phyloP scores from a whole-genome alignment of 2,113 vertebrate species.

The Tinamus guttatus region DNA sequence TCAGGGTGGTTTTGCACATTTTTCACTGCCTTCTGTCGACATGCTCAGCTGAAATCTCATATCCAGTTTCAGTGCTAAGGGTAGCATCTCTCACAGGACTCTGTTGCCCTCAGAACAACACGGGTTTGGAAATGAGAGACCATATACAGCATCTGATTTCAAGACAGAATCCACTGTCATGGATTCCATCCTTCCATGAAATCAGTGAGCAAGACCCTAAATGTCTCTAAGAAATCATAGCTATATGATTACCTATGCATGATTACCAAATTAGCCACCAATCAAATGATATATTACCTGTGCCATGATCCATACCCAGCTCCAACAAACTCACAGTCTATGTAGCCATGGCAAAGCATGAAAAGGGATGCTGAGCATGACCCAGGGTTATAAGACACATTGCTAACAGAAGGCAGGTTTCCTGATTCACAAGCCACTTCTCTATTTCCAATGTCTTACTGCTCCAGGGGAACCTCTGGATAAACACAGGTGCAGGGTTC shows the following conservation, averaged over 20 bases:
- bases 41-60: neutral
- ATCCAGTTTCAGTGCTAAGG: neutral
- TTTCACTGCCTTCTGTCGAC: neutral
- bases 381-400: neutral
- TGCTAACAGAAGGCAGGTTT: neutral
- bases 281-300: too few relatives aligned
- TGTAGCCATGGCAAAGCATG: too few relatives aligned
- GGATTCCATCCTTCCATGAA: neutral
- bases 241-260: neutral
- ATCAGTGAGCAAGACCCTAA: neutral
- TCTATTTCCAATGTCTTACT: neutral
- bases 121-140: neutral
- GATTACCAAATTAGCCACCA: too few relatives aligned
- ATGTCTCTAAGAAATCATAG: too few relatives aligned
- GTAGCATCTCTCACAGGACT: neutral
- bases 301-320: accelerated
- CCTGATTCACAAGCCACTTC: neutral
- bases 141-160: accelerated
- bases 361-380: neutral
- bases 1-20: neutral
- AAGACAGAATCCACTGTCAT: neutral
- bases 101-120: neutral
- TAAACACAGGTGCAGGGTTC: neutral
- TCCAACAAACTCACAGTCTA: neutral
- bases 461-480: neutral